Base-by-base conservation (phyloP, 1,140 invertebrate genomes). In the Eciton burchellii region DNA sequence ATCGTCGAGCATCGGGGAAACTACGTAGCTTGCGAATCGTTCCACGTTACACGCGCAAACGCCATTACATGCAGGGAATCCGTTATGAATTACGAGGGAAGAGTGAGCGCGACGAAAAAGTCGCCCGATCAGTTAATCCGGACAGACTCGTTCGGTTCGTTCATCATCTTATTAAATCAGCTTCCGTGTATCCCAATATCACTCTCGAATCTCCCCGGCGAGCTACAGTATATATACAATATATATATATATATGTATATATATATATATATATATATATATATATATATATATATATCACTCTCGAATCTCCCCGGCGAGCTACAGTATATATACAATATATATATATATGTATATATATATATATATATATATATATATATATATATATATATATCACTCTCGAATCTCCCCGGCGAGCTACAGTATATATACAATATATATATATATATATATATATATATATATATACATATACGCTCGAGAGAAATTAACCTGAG, bases 401-500 rank as follows among this genome's bases (percentile, higher is more conserved):
- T n/a, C n/a, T n/a, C n/a, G n/a, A n/a, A n/a, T 43, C 35, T 43
- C 12, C 3, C 73, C 19, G 24, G 49, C 47, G n/a, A 21, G 35
- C 72, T 16, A n/a, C n/a, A n/a, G 29, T 72, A 24, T 62, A 62
- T n/a, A 29, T 62, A 62, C 16, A 24, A 26, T 29, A 26, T 57
- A 77, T 56, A 52, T 54, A 77, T n/a, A n/a, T n/a, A n/a, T n/a
- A n/a, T n/a, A n/a, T n/a, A n/a, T n/a, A n/a, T n/a, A 6, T 35
- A 35, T 6, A 35, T 35, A 35, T 35, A 35, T 35, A 35, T 35
- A 6, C n/a, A n/a, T n/a, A n/a, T n/a, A n/a, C n/a, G 62, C 49
- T 54, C 16, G 35, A 19, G 74, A 79, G 74, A 79, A 79, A 79
- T 79, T 79, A 79, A 79, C 35, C 52, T 9, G 29, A 19, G 45